Percentiles rank a stretch among this genome's conserved stretches.
These are phyloP conservation scores for Cerastis rubricosa DNA, from an alignment of 2,888 invertebrate species.

Conservation along the genomic window DNA sequence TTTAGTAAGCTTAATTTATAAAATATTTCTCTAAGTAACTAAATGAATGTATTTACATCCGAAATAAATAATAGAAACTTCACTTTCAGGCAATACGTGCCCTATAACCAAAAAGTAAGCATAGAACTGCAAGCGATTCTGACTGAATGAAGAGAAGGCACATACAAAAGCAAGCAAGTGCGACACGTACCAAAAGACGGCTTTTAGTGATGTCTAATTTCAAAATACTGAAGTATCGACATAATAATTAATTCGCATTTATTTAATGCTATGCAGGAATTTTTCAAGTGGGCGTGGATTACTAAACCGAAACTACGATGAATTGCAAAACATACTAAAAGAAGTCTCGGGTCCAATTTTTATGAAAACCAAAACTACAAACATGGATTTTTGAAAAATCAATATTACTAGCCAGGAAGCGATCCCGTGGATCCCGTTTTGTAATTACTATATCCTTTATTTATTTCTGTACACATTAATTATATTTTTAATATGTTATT, in stretches of 20 bases:
- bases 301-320: too few relatives aligned
- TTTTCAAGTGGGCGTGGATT: not conserved
- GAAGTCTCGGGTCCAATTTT: too few relatives aligned
- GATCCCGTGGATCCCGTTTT: too few relatives aligned
- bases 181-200: conserved; percentile 27
- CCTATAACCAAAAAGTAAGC: conserved; percentile 44
- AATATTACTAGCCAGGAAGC: too few relatives aligned
- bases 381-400: too few relatives aligned
- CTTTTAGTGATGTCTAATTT: not conserved
- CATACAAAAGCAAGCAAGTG: conserved; percentile 4
- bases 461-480: too few relatives aligned
- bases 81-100: conserved; percentile 49
- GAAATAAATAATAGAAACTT: conserved; percentile 47
- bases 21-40: not conserved
- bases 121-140: conserved; percentile 30
- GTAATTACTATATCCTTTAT: too few relatives aligned
- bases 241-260: not conserved
- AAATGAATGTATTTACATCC: conserved; percentile 51
- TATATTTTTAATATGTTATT: too few relatives aligned
- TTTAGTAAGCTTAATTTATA: not conserved
- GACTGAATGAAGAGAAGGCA: conserved; percentile 4
- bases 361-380: too few relatives aligned
- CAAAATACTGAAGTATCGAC: conserved; percentile 5
- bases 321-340: too few relatives aligned
- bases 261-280: not conserved